Evolutionary conservation across 2,797 vertebrate genomes (phyloP), one percentile per base, ranked within the genome.

Genomic region (Xenops minutus): DNA sequence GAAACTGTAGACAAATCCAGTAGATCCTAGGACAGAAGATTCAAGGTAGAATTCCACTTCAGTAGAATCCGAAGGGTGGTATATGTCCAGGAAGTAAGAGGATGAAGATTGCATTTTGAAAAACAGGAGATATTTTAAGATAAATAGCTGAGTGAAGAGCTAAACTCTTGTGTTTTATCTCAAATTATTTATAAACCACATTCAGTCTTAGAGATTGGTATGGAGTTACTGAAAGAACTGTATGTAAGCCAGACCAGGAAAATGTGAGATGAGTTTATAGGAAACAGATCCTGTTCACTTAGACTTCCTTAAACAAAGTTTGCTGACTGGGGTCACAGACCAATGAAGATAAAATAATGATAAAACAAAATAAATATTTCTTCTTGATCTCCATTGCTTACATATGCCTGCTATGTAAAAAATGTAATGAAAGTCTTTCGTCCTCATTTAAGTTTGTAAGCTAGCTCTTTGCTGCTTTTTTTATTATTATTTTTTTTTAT

Each of bases 231-330:
- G 68, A 89, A 82, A 79, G 80, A 26, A 37, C 34, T 87, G 75
- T 85, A 82, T 56, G 64, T 73, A 91, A 96, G 81, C 92, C 94
- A 96, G 84, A 85, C 56, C 88, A 95, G 91, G 91, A 94, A 91
- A 84, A 93, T 44, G 84, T 62, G 62, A 95, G 63, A 85, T 62
- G 89, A 85, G 84, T 95, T 97, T 95, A 94, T 93, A 95, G 93
- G 93, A 94, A 95, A 88, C 95, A 93, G 95, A 94, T 34, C 66
- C 66, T 34, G 52, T 76, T 96, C 62, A 26, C 76, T 91, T 67
- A 91, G 83, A 86, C 93, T 94, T 96, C 93, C 94, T 90, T 94
- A 96, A 93, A 96, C 89, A 96, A 88, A 93, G 48, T 88, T 95
- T 88, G 32, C 48, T 71, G 82, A 37, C 85, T 89, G 51, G 82